A percentile compares a stretch with the other conserved stretches of the same genome.
phyloP scores from a whole-genome alignment of 2,113 vertebrate genomes.

The Tiliqua scincoides region DNA sequence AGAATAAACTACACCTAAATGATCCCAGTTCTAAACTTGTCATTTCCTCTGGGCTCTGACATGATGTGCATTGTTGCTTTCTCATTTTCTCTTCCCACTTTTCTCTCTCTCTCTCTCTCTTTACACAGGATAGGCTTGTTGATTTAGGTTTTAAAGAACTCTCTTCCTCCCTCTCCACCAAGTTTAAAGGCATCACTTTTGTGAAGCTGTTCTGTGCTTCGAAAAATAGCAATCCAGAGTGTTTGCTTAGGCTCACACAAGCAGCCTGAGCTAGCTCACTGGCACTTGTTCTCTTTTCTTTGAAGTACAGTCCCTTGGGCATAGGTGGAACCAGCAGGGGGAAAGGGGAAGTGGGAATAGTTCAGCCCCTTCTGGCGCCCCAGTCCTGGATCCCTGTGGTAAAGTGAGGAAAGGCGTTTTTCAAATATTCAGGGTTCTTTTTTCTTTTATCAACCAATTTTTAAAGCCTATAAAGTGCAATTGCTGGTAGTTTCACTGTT shows the following conservation, averaged over 20 bases:
- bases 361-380: too few species aligned
- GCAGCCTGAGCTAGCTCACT: neutral
- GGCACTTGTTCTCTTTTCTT: neutral
- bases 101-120: too few species aligned
- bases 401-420: too few species aligned
- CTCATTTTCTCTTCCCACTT: neutral
- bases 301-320: neutral
- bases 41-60: slow-evolving; percentile 17
- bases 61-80: slow-evolving; percentile 12
- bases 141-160: slow-evolving; percentile 5
- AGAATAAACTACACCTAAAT: slow-evolving; percentile 35
- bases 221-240: neutral
- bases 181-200: neutral
- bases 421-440: too few species aligned
- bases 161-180: neutral
- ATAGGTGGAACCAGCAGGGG: too few species aligned
- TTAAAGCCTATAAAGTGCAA: too few species aligned
- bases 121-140: neutral
- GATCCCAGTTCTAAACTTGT: slow-evolving; percentile 7
- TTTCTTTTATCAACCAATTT: too few species aligned
- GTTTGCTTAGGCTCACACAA: neutral
- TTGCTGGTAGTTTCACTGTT: too few species aligned
- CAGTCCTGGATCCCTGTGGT: too few species aligned
- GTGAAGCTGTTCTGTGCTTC: neutral
- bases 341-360: too few species aligned